Conservation (phyloP, 2,797 vertebrate genomes). For the Prionace glauca region DNA sequence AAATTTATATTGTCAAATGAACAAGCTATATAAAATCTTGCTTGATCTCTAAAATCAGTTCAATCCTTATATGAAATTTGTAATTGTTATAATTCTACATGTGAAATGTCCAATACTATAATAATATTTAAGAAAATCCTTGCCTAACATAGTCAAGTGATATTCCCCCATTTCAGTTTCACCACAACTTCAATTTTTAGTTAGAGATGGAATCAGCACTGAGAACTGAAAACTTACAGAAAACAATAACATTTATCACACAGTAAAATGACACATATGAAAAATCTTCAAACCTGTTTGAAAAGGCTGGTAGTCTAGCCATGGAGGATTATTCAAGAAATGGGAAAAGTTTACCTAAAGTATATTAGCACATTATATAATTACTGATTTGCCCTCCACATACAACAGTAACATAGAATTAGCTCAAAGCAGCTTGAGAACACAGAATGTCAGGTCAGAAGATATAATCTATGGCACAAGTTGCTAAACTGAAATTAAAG, state of each 20-base stretch:
- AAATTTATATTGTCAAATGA: neutral
- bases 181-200: neutral
- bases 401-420: neutral
- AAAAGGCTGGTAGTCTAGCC: neutral
- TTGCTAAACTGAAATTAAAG: neutral
- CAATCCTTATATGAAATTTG: neutral
- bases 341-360: neutral
- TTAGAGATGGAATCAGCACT: neutral
- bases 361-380: too few species aligned
- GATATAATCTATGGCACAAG: neutral
- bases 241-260: neutral
- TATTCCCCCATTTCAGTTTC: neutral
- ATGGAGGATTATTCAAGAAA: neutral
- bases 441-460: neutral
- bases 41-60: neutral
- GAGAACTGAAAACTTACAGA: neutral
- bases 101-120: neutral
- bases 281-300: neutral
- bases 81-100: neutral
- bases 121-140: neutral
- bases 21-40: neutral
- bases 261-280: neutral
- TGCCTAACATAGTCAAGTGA: neutral
- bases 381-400: neutral
- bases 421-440: neutral